phyloP scores from a whole-genome alignment of 2,113 vertebrate genomes.

The Seriola aureovittata region DNA sequence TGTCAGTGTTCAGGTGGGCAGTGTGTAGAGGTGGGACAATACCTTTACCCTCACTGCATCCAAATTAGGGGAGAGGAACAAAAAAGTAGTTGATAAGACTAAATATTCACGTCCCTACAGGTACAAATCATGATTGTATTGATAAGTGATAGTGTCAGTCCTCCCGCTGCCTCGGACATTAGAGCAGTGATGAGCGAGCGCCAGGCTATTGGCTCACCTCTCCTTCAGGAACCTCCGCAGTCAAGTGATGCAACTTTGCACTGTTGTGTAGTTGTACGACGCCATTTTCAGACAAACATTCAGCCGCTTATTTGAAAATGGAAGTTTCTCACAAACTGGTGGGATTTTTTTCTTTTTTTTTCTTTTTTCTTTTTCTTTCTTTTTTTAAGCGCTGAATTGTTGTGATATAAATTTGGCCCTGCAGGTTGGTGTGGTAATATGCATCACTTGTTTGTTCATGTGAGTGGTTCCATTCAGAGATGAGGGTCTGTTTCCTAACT shows the following conservation, averaged over 20 bases:
- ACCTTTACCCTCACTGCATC: constrained; percentile 17
- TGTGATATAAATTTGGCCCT: constrained; percentile 13
- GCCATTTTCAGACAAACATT: neutral
- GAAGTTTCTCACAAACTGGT: neutral
- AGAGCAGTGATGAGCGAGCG: constrained; percentile 24
- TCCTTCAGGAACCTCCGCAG: constrained; percentile 29
- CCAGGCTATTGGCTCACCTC: constrained; percentile 45
- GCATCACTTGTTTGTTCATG: constrained; percentile 49
- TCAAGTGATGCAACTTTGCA: constrained; percentile 40
- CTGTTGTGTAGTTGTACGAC: neutral
- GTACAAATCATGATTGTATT: neutral
- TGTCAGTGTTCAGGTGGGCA: constrained; percentile 63
- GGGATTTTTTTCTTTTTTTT: neutral
- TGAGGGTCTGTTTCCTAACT: constrained; percentile 53
- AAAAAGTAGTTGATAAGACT: neutral
- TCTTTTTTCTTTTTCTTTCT: no score
- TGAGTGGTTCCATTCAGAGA: constrained; percentile 48
- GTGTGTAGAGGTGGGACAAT: constrained; percentile 64
- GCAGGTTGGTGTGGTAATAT: constrained; percentile 14
- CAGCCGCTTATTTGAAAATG: neutral
- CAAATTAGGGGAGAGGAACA: neutral
- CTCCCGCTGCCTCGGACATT: neutral
- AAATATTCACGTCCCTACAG: neutral
- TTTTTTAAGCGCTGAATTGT: neutral
- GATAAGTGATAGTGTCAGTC: neutral